Base-by-base conservation (phyloP, 2,888 invertebrate species). In the Molanna angustata region DNA sequence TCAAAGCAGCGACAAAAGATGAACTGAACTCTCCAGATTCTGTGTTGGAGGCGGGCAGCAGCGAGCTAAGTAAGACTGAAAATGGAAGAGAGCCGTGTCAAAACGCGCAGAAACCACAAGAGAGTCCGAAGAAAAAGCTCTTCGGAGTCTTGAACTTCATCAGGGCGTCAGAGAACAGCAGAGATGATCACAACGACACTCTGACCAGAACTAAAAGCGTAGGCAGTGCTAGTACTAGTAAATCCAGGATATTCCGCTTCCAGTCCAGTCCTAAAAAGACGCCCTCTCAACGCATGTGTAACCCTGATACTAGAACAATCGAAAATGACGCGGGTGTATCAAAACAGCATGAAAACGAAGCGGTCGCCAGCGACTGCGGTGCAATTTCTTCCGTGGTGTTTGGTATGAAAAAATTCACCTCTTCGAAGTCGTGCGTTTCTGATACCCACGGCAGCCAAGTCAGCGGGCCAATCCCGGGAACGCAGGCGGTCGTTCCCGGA, bases 401-500 rank as follows among this genome's bases (percentile, higher is more conserved):
- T 18, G 47, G 42, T 42, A 42, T 35, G 33, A 52, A 52, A 35
- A 52, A 42, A 27, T 33, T 44, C 20, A 46, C 50, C 45, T 33
- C 46, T 9, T 49, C 46, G n/a, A 20, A 19, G 9, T 32, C 19
- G 7, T 41, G 21, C 1, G 14, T 14, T n/a, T 17, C 31, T 14
- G 22, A 7, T 18, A 16, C n/a, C 9, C 3, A 16, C 2, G 4
- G 4, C 13, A 3, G 16, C 7, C 20, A 20, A 20, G 37, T 47
- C 13, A 39, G 47, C 22, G 35, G 17, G 35, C 47, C 47, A 18
- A 44, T 18, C 18, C 18, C 32, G 9, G 49, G 13, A 3, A 16
- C 13, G 11, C 45, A 57, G 16, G 69, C 68, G 52, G 69, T 66
- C 17, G 69, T 66, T 19, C 66, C 67, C 56, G 78, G 80, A 14